Base-by-base conservation (phyloP, 2,113 vertebrate species). In the Aleadryas rufinucha region DNA sequence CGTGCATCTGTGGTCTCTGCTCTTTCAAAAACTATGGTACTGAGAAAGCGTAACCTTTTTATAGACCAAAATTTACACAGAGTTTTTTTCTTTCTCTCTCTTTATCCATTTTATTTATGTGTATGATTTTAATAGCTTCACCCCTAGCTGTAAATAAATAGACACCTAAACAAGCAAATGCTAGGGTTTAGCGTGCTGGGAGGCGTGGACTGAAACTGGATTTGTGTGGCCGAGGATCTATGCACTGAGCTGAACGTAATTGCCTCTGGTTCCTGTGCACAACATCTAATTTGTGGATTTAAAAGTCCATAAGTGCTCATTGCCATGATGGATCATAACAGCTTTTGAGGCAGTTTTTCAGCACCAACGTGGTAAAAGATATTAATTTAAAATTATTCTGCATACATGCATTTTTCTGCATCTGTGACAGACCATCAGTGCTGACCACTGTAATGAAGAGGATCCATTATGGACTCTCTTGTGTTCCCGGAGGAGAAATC, bases 371-470 rank as follows among this genome's bases (percentile, higher is more conserved):
- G 87, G 93, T 80, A 96, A 93, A 95, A 87, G 37, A 96, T 75
- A 86, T n/a, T 70, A 6, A 84, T 95, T 95, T 97, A 89, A 96
- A 97, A 97, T 90, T 93, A 68, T 72, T 94, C 83, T 87, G 80
- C 74, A 92, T 90, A 70, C 26, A 56, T 30, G 7, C 56, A 78
- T 93, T 84, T 89, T 86, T 75, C 76, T 81, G 88, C 37, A 12
- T 28, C 79, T 44, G 16, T 84, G 83, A 75, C 88, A 95, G 76
- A 50, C 44, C 65, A 53, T 90, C 90, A 87, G 76, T 22, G 42
- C 65, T 94, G 90, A 84, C 90, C 86, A 20, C 49, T 54, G 69
- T 80, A 65, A 90, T 89, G 53, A 84, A 71, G 14, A 52, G 54
- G 87, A 60, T 56, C 37, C 65, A 84, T 96, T 96, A 85, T 2